Base-by-base conservation (phyloP, 2,888 invertebrate species). In the Drosophila imparisetae region DNA sequence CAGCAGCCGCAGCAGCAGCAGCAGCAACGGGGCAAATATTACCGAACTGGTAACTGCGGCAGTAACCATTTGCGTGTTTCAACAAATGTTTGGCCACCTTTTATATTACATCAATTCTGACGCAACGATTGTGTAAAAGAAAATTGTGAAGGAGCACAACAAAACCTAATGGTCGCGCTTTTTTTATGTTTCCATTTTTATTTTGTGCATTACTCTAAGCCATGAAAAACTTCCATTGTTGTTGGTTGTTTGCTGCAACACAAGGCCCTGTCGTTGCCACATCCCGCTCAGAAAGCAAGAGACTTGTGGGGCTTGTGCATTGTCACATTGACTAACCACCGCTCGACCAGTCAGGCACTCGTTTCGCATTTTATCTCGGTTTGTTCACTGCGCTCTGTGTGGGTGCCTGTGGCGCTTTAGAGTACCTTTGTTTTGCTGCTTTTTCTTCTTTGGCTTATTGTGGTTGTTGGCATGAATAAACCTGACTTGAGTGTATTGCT, bases 51-150 rank as follows among this genome's bases (percentile, higher is more conserved):
- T 59, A 36, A 29, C 27, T 57, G 50, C 42, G 61, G 32, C 62
- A 49, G 38, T 58, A 52, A 4, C 50, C 45, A 45, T 71, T 66
- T 57, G 58, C 68, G 75, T 78, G 80, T 71, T 71, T 55, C 70
- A 60, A 84, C 80, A 83, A 90, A 85, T 90, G 89, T 83, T 88
- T 83, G 81, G 84, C 78, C 83, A 79, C 83, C 82, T 86, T 83
- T 81, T 80, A 73, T 83, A 79, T 83, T 71, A 76, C 72, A 79
- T 79, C 71, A 81, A 84, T 78, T 76, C 75, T 66, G 66, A 54
- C 62, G 66, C 75, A 71, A 69, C 73, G 76, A 76, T 77, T 71
- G 70, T 78, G 75, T 75, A 70, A 70, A 79, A 75, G 70, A 86
- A 77, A 65, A 67, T 66, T 72, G 72, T 71, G 65, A 58, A 67